Evolutionary conservation across 2,888 invertebrate species (phyloP).

Genomic region (Calameuta filiformis): DNA sequence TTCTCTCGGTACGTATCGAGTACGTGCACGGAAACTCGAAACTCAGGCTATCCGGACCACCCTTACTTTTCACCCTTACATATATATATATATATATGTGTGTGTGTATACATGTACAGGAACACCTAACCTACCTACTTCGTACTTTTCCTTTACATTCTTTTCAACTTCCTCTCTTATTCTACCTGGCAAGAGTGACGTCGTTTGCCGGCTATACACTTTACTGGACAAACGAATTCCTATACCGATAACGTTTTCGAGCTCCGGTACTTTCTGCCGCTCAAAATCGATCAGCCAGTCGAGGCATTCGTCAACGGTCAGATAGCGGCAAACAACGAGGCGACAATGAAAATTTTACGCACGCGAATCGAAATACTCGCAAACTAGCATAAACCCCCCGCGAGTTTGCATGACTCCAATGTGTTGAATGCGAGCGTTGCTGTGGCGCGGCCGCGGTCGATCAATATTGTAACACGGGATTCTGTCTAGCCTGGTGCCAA

Average conservation of each 20-base stretch:
- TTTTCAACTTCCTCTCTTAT: not conserved
- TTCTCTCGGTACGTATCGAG: constrained; percentile 5
- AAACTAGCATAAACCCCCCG: not conserved
- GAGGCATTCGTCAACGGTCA: not conserved
- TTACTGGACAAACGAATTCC: not conserved
- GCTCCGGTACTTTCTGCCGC: not conserved
- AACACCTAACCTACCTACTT: not conserved
- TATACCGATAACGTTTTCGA: not conserved
- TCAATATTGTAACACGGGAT: constrained; percentile 16
- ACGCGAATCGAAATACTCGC: constrained; percentile 11
- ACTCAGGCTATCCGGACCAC: not conserved
- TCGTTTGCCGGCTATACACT: not conserved
- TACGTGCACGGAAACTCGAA: constrained; percentile 11
- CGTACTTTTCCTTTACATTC: not conserved
- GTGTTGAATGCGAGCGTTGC: constrained; percentile 7
- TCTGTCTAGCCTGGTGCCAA: constrained; percentile 14
- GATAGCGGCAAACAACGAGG: not conserved
- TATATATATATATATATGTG: no score
- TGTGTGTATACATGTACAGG: no score
- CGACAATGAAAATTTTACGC: constrained; percentile 31
- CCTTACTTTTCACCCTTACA: not conserved
- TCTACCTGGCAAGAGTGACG: not conserved
- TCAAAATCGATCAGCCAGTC: not conserved
- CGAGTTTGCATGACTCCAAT: constrained; percentile 15
- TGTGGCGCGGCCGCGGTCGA: not conserved